Base-by-base conservation (phyloP, 2,888 invertebrate genomes). In the Pseudococcus longispinus region DNA sequence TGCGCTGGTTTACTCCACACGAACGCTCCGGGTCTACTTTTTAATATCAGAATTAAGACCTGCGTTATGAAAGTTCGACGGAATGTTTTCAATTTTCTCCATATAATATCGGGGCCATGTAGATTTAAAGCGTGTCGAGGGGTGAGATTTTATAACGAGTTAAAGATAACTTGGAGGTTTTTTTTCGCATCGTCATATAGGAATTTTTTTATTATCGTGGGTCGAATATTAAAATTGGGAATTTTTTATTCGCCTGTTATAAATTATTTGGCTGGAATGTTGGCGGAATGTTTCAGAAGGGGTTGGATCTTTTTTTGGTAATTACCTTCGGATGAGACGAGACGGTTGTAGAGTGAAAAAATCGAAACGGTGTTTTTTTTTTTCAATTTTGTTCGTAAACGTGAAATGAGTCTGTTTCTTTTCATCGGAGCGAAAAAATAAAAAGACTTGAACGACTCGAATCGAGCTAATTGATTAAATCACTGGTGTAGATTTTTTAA, bases 211-310 rank as follows among this genome's bases (percentile, higher is more conserved):
- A 60, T 60, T 37, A 37, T 74, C 74, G 32, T n/a, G 26, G 74
- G n/a, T 74, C 74, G 74, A 74, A 74, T 74, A 74, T 74, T 74
- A 32, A 74, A 74, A 74, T 74, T 74, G 74, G 37, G 4, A n/a
- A 74, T 37, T 74, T 74, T 74, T 74, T 74, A 74, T 29, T 37
- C 74, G 18, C n/a, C 5, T 1, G 74, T 74, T 74, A 74, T 74
- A 32, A 74, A 74, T 74, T 74, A 74, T 37, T 65, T 13, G 20
- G 26, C 65, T 65, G 65, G 32, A 74, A 29, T 74, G 74, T 37
- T 18, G 9, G 18, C 70, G 20, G 70, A 70, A 9, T 9, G 29
- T 29, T 70, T 32, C 3, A 8, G n/a, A n/a, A n/a, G n/a, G n/a
- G n/a, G n/a, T n/a, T n/a, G n/a, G n/a, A n/a, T 13, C 20, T 20